phyloP scores from a whole-genome alignment of 2,888 invertebrate genomes.

The Barypeithes pellucidus region DNA sequence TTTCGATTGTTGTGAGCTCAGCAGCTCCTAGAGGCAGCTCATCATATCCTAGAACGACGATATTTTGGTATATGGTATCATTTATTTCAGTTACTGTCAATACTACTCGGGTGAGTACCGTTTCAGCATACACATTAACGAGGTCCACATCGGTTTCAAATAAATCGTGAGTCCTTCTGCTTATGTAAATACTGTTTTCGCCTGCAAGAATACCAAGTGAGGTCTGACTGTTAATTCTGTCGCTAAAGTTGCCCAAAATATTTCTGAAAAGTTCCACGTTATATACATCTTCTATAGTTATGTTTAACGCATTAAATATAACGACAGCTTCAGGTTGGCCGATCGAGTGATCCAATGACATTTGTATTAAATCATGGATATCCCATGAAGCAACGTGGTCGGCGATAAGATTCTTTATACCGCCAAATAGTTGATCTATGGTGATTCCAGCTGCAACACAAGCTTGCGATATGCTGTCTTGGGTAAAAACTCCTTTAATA shows the following conservation, averaged over 20 bases:
- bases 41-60: slow-evolving; percentile 28
- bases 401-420: slow-evolving; percentile 38
- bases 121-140: slow-evolving; percentile 30
- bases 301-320: slow-evolving; percentile 45
- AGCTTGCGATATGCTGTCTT: slow-evolving; percentile 44
- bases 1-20: slow-evolving; percentile 22
- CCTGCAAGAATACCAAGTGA: slow-evolving; percentile 42
- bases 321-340: slow-evolving; percentile 36
- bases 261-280: slow-evolving; percentile 79
- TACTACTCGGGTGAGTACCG: slow-evolving; percentile 19
- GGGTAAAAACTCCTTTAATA: slow-evolving; percentile 53
- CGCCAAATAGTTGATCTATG: slow-evolving; percentile 45
- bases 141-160: slow-evolving; percentile 36
- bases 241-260: slow-evolving; percentile 58
- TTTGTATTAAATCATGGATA: slow-evolving; percentile 30
- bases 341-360: slow-evolving; percentile 40
- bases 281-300: slow-evolving; percentile 48
- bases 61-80: slow-evolving; percentile 30
- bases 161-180: slow-evolving; percentile 35
- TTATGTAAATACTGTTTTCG: slow-evolving; percentile 27
- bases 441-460: slow-evolving; percentile 39
- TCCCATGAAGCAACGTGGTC: slow-evolving; percentile 19
- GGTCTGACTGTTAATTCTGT: slow-evolving; percentile 21
- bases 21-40: background rate
- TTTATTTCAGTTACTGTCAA: slow-evolving; percentile 25